Base-by-base conservation (phyloP, 1,140 invertebrate genomes). In the Diorhabda carinulata region DNA sequence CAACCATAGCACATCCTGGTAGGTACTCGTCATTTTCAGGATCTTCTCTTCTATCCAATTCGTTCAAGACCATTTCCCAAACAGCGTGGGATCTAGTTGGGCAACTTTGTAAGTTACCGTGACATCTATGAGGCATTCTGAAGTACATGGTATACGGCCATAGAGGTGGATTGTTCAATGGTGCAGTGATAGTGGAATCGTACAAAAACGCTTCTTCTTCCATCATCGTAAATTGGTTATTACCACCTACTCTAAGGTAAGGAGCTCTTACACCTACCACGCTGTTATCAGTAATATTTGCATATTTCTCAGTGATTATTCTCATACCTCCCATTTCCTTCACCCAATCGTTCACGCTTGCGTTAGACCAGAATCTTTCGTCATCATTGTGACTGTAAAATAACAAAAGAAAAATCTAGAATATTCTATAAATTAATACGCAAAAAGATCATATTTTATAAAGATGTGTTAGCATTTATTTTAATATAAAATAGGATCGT, bases 141-240 rank as follows among this genome's bases (percentile, higher is more conserved):
- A 96, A 98, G 86, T 97, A 97, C 89, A 98, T 93, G 69, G 95
- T 98, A 86, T 97, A 98, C 4, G 95, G 96, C 95, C 95, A 98
- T 44, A 98, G 87, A 25, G 95, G 95, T 9, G 93, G 94, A 76
- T 97, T 95, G 71, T 91, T 94, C 9, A 97, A 84, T 4, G 95
- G 92, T 8, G 95, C 94, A 0, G 95, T 97, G 78, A 98, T 97
- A 9, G 95, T 96, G 6, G 95, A 96, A 80, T 98, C 96, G 81
- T 97, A 98, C 5, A 97, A 83, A 87, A 98, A 98, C 10, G 93
- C 93, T 81, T 97, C 94, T 81, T 96, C 94, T 83, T 97, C 95
- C 94, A 97, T 97, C 95, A 98, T 98, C 67, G 92, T 94, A 83
- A 98, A 98, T 83, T 98, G 95, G 79, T 96, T 96, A 84, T 97